Percentiles rank a stretch among this genome's conserved stretches.
Conservation (phyloP, 2,888 invertebrate genomes). For the Microctonus hyperodae region DNA sequence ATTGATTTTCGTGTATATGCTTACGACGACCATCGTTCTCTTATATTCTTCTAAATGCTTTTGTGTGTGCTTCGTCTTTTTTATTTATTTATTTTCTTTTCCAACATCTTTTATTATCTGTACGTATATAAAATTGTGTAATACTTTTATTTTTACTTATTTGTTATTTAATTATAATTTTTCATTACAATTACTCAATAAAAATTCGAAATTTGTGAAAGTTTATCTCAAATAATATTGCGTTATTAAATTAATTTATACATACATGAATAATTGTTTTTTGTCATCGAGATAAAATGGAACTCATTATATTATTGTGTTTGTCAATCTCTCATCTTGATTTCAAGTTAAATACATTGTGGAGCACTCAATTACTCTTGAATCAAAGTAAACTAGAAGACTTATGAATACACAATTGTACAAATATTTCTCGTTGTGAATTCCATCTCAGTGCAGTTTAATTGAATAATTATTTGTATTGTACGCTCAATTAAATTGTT, state of each 20-base stretch:
- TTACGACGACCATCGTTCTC: constrained; percentile 17
- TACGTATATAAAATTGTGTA: not conserved
- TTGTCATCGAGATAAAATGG: not conserved
- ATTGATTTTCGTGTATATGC: constrained; percentile 3
- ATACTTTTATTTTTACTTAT: not conserved
- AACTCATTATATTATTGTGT: not conserved
- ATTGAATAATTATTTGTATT: not conserved
- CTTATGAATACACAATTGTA: not conserved
- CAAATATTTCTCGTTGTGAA: not conserved
- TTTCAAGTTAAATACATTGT: not conserved
- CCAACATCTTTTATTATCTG: not conserved
- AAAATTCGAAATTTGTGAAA: no score
- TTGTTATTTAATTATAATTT: not conserved
- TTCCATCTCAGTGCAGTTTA: not conserved
- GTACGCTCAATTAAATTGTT: not conserved
- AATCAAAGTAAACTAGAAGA: not conserved
- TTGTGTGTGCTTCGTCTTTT: constrained; percentile 12
- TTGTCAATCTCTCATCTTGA: not conserved
- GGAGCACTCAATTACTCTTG: not conserved
- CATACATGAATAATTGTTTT: not conserved
- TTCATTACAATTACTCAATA: not conserved
- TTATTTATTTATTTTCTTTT: not conserved
- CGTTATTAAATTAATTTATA: not conserved
- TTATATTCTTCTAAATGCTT: constrained; percentile 9
- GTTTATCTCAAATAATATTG: not conserved